Evolutionary conservation across 1,140 invertebrate species (phyloP).

Genomic region (Lordiphosa collinella): DNA sequence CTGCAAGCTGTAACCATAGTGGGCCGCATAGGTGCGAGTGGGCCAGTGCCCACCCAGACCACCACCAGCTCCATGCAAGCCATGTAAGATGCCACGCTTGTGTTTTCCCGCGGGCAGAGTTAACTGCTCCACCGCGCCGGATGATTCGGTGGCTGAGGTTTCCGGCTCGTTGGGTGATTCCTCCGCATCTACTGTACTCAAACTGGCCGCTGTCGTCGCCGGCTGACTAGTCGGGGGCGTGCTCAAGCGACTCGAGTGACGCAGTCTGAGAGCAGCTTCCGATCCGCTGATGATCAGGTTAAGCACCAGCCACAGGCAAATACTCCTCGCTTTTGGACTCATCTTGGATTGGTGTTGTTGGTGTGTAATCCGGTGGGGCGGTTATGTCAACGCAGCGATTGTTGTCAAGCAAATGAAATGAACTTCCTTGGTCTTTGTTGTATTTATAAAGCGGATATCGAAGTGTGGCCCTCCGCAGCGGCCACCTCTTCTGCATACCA

Average conservation of each 20-base stretch:
- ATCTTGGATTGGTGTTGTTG: slow-evolving; percentile 1
- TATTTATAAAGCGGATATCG: slow-evolving; percentile 78
- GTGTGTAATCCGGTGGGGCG: slow-evolving; percentile 21
- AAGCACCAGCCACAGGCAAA: slow-evolving; percentile 8
- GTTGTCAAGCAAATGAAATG: slow-evolving; percentile 72
- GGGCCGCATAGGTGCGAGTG: slow-evolving; percentile 59
- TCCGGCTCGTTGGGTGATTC: slow-evolving; percentile 9
- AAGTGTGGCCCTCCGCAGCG: slow-evolving; percentile 5
- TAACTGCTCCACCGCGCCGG: neutral
- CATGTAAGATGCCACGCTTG: slow-evolving; percentile 65
- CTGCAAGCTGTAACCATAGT: slow-evolving; percentile 68
- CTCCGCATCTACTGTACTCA: neutral
- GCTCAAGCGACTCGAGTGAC: slow-evolving; percentile 25
- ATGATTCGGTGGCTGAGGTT: neutral
- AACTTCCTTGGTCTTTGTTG: slow-evolving; percentile 75
- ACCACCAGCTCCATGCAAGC: slow-evolving; percentile 38
- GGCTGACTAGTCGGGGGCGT: slow-evolving; percentile 26
- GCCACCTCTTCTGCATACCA: slow-evolving; percentile 48
- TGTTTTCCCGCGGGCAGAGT: slow-evolving; percentile 46
- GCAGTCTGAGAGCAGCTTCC: slow-evolving; percentile 31
- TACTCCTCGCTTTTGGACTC: slow-evolving; percentile 26
- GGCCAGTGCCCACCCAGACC: slow-evolving; percentile 39
- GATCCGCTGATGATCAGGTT: slow-evolving; percentile 13
- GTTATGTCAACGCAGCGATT: slow-evolving; percentile 65
- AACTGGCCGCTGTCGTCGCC: neutral